A percentile compares a stretch with the other conserved stretches of the same genome.
Evolutionary conservation across 2,888 invertebrate genomes (phyloP).

Genomic region (Conus canariensis): DNA sequence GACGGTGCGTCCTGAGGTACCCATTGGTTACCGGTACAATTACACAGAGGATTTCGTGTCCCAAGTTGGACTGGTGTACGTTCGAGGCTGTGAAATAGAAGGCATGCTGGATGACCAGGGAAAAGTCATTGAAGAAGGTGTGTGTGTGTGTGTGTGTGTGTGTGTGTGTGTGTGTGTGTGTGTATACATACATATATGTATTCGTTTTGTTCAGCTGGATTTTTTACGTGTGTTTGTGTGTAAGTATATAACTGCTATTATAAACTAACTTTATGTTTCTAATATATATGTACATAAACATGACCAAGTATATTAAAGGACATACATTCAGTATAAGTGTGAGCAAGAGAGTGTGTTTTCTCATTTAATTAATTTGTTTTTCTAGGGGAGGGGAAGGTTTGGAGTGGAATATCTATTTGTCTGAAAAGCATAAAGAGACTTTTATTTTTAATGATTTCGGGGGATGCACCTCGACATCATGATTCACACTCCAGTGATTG

Average conservation of each 20-base stretch:
- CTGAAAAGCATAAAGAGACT: too few relatives aligned
- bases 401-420: too few relatives aligned
- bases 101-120: conserved; percentile 98
- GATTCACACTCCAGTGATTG: too few relatives aligned
- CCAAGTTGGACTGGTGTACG: conserved; percentile 93
- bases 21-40: conserved; percentile 85
- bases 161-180: conserved; percentile 28
- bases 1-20: conserved; percentile 90
- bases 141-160: not conserved
- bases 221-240: not conserved
- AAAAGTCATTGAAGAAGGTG: conserved; percentile 91
- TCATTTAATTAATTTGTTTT: too few relatives aligned
- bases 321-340: too few relatives aligned
- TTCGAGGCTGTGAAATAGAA: conserved; percentile 98
- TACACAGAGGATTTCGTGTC: conserved; percentile 88
- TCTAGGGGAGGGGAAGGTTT: too few relatives aligned
- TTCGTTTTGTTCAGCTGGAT: not conserved
- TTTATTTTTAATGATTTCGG: too few relatives aligned
- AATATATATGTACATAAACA: not conserved
- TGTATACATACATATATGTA: not conserved
- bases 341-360: too few relatives aligned
- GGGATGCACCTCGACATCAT: too few relatives aligned
- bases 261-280: not conserved
- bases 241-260: not conserved
- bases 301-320: too few relatives aligned